Percentiles rank a stretch among this genome's conserved stretches.
These are phyloP conservation scores for Coreoperca whiteheadi DNA, from an alignment of 2,113 vertebrate species.

Conservation along the genomic window DNA sequence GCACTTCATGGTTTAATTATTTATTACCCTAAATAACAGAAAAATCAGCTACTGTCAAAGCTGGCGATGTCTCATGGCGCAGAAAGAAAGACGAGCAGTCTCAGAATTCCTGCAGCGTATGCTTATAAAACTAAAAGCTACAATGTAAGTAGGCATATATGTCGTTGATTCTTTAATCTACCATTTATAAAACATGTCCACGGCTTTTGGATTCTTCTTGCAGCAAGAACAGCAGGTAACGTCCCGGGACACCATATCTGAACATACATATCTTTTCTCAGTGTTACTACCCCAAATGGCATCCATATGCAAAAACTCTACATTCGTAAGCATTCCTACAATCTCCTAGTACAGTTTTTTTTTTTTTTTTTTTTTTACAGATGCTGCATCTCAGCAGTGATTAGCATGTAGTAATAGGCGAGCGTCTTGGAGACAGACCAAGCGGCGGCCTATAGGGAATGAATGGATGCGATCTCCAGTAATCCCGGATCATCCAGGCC, in stretches of 20 bases:
- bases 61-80: neutral
- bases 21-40: slow-evolving; percentile 53
- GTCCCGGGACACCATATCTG: neutral
- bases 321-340: slow-evolving; percentile 6
- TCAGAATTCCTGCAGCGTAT: neutral
- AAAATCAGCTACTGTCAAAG: slow-evolving; percentile 45
- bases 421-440: slow-evolving; percentile 57
- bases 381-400: slow-evolving; percentile 53
- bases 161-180: slow-evolving; percentile 5
- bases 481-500: slow-evolving; percentile 76
- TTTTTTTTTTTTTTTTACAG: no score
- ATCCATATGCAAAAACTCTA: neutral
- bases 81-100: neutral
- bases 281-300: neutral
- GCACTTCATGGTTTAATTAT: slow-evolving; percentile 58
- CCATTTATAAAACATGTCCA: slow-evolving; percentile 14
- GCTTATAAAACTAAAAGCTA: slow-evolving; percentile 1
- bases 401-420: slow-evolving; percentile 59
- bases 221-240: neutral
- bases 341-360: neutral
- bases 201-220: neutral
- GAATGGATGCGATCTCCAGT: slow-evolving; percentile 65
- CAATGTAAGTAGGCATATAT: slow-evolving; percentile 2
- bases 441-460: slow-evolving; percentile 51
- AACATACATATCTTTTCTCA: neutral